A percentile compares a stretch with the other conserved stretches of the same genome.
Conservation (phyloP, 2,888 invertebrate genomes). For the Parelbella ahira region DNA sequence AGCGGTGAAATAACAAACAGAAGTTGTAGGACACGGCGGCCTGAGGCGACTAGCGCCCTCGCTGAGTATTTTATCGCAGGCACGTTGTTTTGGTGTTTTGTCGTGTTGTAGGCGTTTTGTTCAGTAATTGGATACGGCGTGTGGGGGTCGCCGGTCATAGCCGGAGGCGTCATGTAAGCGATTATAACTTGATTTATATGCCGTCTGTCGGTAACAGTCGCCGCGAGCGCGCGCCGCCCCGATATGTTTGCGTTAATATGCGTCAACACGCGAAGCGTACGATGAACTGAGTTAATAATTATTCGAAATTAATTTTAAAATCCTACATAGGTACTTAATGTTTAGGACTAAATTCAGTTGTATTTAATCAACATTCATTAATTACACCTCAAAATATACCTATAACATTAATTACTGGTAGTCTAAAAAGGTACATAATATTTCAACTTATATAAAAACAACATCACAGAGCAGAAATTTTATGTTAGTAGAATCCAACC, state of each 20-base stretch:
- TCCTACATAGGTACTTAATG: too few relatives aligned
- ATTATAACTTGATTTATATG: constrained; percentile 50
- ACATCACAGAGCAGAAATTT: too few relatives aligned
- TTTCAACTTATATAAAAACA: too few relatives aligned
- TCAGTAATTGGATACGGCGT: constrained; percentile 44
- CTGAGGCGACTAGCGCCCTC: constrained; percentile 35
- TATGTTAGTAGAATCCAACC: too few relatives aligned
- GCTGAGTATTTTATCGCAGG: constrained; percentile 35
- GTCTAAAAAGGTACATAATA: too few relatives aligned
- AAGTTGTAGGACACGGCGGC: constrained; percentile 37
- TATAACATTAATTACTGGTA: too few relatives aligned
- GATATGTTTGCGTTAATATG: constrained; percentile 29
- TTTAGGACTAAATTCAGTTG: too few relatives aligned
- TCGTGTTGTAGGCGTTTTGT: constrained; percentile 39
- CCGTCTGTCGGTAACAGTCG: constrained; percentile 41
- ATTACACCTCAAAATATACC: too few relatives aligned
- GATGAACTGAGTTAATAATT: too few relatives aligned
- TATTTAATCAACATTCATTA: too few relatives aligned
- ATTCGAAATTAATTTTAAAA: too few relatives aligned
- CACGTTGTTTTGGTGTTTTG: constrained; percentile 39
- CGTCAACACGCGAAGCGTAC: constrained; percentile 23
- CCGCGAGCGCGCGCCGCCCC: constrained; percentile 35
- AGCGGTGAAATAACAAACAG: constrained; percentile 45
- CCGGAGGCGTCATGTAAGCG: constrained; percentile 43
- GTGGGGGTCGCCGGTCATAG: constrained; percentile 32